These are phyloP conservation scores for Beroe forskalii DNA, from an alignment of 37 sponge, comb jelly and placozoan species.

Conservation along the genomic window DNA sequence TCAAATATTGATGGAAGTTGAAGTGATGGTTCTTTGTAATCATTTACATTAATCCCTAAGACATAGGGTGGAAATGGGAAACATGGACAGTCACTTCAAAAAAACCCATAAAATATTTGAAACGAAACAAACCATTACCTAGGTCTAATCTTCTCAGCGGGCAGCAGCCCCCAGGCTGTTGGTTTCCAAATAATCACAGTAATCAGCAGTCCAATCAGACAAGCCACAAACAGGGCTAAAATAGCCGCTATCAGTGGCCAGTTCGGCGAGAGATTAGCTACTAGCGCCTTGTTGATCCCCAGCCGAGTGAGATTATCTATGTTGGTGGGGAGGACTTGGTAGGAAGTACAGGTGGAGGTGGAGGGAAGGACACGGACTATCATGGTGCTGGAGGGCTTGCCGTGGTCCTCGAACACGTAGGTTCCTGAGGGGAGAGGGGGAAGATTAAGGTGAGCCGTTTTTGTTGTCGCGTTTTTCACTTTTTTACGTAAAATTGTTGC, in stretches of 20 bases:
- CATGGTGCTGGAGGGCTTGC: background rate
- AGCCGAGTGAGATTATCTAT: background rate
- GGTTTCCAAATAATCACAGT: constrained; percentile 58
- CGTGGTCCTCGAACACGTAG: constrained; percentile 15
- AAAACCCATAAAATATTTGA: no score
- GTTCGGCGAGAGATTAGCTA: constrained; percentile 10
- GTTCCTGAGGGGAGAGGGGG: background rate
- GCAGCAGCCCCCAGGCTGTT: constrained; percentile 3
- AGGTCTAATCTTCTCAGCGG: constrained; percentile 21
- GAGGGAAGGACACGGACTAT: constrained; percentile 13
- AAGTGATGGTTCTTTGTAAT: no score
- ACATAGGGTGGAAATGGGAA: no score
- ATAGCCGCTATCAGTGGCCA: constrained; percentile 3
- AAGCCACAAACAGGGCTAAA: constrained; percentile 6
- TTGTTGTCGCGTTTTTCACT: no score
- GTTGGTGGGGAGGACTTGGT: constrained; percentile 7
- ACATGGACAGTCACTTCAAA: no score
- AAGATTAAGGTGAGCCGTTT: no score
- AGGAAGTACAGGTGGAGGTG: background rate
- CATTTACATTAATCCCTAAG: no score
- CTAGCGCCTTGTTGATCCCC: background rate
- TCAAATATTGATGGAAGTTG: no score
- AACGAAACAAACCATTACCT: background rate
- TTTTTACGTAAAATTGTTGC: no score
- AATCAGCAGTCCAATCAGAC: constrained; percentile 1